Conservation (phyloP, 2,888 invertebrate genomes). For the Diogma glabrata region DNA sequence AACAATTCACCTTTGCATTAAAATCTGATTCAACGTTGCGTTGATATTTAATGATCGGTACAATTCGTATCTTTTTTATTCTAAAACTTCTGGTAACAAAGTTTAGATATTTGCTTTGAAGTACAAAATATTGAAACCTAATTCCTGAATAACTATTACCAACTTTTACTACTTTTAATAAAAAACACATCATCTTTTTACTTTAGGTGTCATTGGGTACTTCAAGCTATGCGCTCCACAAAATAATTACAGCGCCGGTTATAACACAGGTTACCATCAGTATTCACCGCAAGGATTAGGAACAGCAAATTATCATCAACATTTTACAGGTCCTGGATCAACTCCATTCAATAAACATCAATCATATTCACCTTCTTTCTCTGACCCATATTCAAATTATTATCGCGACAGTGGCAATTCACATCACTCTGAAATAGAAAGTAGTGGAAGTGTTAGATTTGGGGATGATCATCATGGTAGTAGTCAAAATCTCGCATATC, state of each 20-base stretch:
- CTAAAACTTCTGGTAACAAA: too few species aligned
- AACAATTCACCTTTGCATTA: too few species aligned
- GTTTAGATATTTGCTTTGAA: too few species aligned
- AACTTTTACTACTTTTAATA: background rate
- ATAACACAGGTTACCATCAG: slow-evolving; percentile 40
- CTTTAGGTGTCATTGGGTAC: slow-evolving; percentile 64
- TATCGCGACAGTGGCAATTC: slow-evolving; percentile 34
- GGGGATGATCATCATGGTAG: slow-evolving; percentile 41
- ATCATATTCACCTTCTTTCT: slow-evolving; percentile 29
- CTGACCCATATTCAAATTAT: slow-evolving; percentile 34
- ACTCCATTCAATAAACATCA: slow-evolving; percentile 16
- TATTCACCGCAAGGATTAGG: slow-evolving; percentile 67
- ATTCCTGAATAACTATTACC: too few species aligned
- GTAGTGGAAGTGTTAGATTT: slow-evolving; percentile 49
- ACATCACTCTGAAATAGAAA: slow-evolving; percentile 24
- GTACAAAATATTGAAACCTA: too few species aligned
- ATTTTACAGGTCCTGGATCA: slow-evolving; percentile 28
- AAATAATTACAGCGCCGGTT: slow-evolving; percentile 40
- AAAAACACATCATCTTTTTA: background rate
- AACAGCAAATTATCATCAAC: slow-evolving; percentile 45
- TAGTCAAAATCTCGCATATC: slow-evolving; percentile 59
- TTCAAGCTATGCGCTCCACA: slow-evolving; percentile 73
- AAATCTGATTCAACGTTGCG: too few species aligned
- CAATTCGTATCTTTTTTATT: too few species aligned
- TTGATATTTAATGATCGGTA: too few species aligned